phyloP scores from a whole-genome alignment of 1,140 invertebrate genomes.

The Polypedilum vanderplanki region DNA sequence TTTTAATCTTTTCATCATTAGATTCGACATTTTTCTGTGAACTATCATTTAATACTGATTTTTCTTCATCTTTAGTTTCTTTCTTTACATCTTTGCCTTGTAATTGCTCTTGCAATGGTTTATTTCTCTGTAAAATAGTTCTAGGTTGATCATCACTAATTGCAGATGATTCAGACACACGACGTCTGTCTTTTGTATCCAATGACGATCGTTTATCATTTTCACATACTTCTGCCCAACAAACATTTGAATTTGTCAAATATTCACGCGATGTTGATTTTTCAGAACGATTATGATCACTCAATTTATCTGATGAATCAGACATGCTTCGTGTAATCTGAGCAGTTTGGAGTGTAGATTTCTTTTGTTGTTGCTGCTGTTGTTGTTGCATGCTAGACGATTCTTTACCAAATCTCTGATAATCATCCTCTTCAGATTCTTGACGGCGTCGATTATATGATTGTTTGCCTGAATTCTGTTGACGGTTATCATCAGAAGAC shows the following conservation, averaged over 20 bases:
- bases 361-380: not conserved
- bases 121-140: conserved; percentile 12
- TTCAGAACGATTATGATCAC: conserved; percentile 37
- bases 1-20: not conserved
- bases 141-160: conserved; percentile 25
- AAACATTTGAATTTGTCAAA: conserved; percentile 7
- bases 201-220: conserved; percentile 35
- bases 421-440: conserved; percentile 36
- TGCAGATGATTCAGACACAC: conserved; percentile 29
- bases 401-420: conserved; percentile 30
- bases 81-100: conserved; percentile 21
- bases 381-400: conserved; percentile 4
- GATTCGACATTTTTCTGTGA: conserved; percentile 22
- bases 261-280: conserved; percentile 40
- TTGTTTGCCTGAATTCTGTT: conserved; percentile 26
- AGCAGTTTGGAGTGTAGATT: not conserved
- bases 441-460: conserved; percentile 32
- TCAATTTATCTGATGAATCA: conserved; percentile 34
- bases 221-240: conserved; percentile 22
- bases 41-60: conserved; percentile 29
- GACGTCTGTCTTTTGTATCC: conserved; percentile 29
- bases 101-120: conserved; percentile 29
- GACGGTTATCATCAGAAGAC: conserved; percentile 29
- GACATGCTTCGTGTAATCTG: conserved; percentile 40
- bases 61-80: not conserved